These are phyloP conservation scores for Trichomycterus rosablanca DNA, from an alignment of 2,113 vertebrate genomes.

Conservation along the genomic window DNA sequence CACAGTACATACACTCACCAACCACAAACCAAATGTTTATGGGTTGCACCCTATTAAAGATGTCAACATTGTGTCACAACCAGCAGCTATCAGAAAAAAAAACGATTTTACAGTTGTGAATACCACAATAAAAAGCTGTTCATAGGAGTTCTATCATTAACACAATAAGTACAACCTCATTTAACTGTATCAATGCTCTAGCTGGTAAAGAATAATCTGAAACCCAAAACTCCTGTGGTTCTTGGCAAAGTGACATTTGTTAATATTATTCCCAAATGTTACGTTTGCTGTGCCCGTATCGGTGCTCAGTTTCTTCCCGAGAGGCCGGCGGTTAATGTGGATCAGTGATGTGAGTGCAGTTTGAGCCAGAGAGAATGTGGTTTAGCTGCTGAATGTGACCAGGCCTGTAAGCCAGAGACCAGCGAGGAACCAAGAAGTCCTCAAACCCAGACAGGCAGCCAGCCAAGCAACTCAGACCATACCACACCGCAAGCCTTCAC, in stretches of 20 bases:
- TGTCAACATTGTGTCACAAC: no score
- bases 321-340: slow-evolving; percentile 24
- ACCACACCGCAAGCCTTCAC: slow-evolving; percentile 29
- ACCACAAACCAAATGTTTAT: no score
- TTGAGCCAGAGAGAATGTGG: slow-evolving; percentile 45
- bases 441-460: slow-evolving; percentile 44
- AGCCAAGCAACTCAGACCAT: slow-evolving; percentile 52
- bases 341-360: slow-evolving; percentile 36
- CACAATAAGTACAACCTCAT: neutral
- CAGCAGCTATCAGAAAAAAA: no score
- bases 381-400: slow-evolving; percentile 49
- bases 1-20: no score
- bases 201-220: neutral
- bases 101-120: no score
- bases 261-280: slow-evolving; percentile 1
- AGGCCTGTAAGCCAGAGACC: slow-evolving; percentile 54
- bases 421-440: slow-evolving; percentile 50
- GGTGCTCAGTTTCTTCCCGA: slow-evolving; percentile 22
- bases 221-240: slow-evolving; percentile 11
- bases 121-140: no score
- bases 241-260: neutral
- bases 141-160: no score
- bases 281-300: slow-evolving; percentile 9
- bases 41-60: no score
- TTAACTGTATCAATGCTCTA: neutral